Evolutionary conservation across 30 jellyfish, hydroid and myxozoan species (phyloP), one percentile per base, ranked within the genome.

Genomic region (Pelagia noctiluca): DNA sequence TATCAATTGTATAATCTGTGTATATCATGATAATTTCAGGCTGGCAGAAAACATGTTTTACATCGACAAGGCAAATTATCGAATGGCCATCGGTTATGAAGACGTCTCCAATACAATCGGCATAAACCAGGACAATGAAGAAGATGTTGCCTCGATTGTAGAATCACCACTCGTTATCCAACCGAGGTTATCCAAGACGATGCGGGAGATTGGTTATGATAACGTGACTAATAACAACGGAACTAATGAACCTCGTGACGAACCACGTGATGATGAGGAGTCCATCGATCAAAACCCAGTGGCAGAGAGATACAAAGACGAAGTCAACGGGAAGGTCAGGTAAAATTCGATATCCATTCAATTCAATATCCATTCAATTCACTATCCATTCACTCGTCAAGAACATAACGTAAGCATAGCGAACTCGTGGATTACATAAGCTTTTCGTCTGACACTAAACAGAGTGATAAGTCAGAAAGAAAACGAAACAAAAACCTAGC

Each of bases 301-400:
- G 32, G 52, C 26, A 1, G 96, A 86, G 35, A 72, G 76, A 65
- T 86, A 54, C 71, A 64, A 75, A 52, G 76, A 86, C 30, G 89
- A 86, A 37, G 36, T 66, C 50, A 62, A 76, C 25, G 89, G 86
- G 76, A 86, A 86, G 96, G 96, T 86, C 96, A 86, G 96, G 96
- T 86, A 86, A 86, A 35, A 25, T 74, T 31, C 21, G 48, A n/a
- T n/a, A n/a, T n/a, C n/a, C n/a, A n/a, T n/a, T n/a, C n/a, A n/a
- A n/a, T n/a, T n/a, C n/a, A n/a, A n/a, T n/a, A n/a, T n/a, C n/a
- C n/a, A n/a, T n/a, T n/a, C n/a, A n/a, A n/a, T n/a, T n/a, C n/a
- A n/a, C n/a, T n/a, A n/a, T n/a, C n/a, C n/a, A n/a, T n/a, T n/a
- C n/a, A n/a, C n/a, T n/a, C n/a, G n/a, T n/a, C n/a, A n/a, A n/a